Evolutionary conservation across 2,888 invertebrate genomes (phyloP).

Genomic region (Apotomis betuletana): DNA sequence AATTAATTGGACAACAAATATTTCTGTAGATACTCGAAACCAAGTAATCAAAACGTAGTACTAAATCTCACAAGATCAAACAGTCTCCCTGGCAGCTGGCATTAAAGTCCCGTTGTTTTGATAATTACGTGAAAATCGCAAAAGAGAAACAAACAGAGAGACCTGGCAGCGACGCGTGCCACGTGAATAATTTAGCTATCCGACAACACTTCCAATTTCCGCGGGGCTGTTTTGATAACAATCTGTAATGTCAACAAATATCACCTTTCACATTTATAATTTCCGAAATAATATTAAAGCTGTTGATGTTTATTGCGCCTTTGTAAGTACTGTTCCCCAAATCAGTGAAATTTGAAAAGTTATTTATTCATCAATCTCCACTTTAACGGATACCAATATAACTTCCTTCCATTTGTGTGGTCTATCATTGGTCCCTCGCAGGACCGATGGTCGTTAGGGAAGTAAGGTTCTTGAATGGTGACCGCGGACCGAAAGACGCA

Average conservation of each 20-base stretch:
- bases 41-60: neutral
- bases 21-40: neutral
- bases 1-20: too few relatives aligned
- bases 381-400: too few relatives aligned
- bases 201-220: conserved; percentile 65
- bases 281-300: conserved; percentile 27
- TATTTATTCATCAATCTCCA: too few relatives aligned
- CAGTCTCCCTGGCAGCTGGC: too few relatives aligned
- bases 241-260: conserved; percentile 42
- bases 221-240: conserved; percentile 31
- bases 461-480: too few relatives aligned
- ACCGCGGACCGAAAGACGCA: too few relatives aligned
- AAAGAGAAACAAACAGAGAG: conserved; percentile 4
- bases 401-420: too few relatives aligned
- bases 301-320: neutral
- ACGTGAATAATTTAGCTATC: conserved; percentile 63
- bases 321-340: too few relatives aligned
- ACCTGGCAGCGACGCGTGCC: conserved; percentile 46
- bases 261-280: conserved; percentile 39
- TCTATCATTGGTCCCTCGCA: too few relatives aligned
- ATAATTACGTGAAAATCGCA: conserved; percentile 1
- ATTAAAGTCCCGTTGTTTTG: neutral
- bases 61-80: too few relatives aligned
- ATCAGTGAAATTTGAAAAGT: too few relatives aligned
- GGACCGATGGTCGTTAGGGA: too few relatives aligned